These are phyloP conservation scores for Lasioglossum oenotherae DNA, from an alignment of 2,888 invertebrate species.

Conservation along the genomic window DNA sequence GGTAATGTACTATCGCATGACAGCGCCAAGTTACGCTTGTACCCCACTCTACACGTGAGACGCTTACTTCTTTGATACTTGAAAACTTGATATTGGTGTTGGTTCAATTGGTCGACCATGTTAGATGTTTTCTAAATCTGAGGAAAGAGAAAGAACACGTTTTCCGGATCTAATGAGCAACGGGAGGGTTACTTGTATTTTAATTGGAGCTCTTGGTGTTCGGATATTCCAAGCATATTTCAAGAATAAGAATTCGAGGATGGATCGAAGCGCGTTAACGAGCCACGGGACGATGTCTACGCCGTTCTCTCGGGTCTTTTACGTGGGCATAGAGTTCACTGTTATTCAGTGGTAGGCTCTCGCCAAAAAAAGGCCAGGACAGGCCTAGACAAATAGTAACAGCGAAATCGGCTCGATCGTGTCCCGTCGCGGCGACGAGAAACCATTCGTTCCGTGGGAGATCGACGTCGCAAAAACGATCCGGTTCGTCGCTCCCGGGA, in stretches of 20 bases:
- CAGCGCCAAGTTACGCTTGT: too few relatives aligned
- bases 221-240: too few relatives aligned
- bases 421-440: background rate
- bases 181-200: too few relatives aligned
- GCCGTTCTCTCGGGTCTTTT: slow-evolving; percentile 21
- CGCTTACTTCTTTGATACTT: too few relatives aligned
- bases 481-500: slow-evolving; percentile 6
- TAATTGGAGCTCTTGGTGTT: too few relatives aligned
- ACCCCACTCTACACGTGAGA: too few relatives aligned
- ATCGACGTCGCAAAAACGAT: slow-evolving; percentile 10
- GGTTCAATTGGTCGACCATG: too few relatives aligned
- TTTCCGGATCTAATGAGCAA: too few relatives aligned
- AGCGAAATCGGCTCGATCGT: slow-evolving; percentile 3
- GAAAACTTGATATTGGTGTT: too few relatives aligned
- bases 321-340: slow-evolving; percentile 46
- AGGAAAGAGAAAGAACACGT: too few relatives aligned
- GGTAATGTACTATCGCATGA: background rate
- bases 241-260: too few relatives aligned
- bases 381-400: slow-evolving; percentile 34
- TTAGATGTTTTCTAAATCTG: too few relatives aligned
- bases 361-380: slow-evolving; percentile 47
- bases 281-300: background rate
- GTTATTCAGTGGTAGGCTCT: slow-evolving; percentile 9
- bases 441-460: slow-evolving; percentile 16
- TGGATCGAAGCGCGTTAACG: background rate